Percentiles rank a stretch among this genome's conserved stretches.
Evolutionary conservation across 1,140 invertebrate species (phyloP).

Genomic region (Campoletis sonorensis): DNA sequence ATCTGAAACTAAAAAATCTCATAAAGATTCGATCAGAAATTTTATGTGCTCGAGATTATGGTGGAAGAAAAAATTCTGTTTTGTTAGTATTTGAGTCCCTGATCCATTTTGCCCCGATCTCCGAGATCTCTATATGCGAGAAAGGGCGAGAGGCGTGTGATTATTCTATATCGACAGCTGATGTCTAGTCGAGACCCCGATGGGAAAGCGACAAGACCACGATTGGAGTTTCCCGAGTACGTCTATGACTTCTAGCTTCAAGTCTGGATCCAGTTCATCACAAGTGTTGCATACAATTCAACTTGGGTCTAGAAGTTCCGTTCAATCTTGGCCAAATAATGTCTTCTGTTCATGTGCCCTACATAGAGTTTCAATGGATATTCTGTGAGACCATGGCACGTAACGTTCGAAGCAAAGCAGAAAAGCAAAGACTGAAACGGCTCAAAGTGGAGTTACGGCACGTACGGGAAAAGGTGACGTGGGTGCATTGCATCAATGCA

Average conservation of each 20-base stretch:
- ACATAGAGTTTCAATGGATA: background rate
- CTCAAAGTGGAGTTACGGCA: background rate
- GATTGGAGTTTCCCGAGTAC: slow-evolving; percentile 17
- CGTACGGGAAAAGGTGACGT: background rate
- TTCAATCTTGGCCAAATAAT: slow-evolving; percentile 12
- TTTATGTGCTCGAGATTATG: too few species aligned
- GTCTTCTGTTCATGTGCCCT: background rate
- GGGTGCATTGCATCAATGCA: background rate
- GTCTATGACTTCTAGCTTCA: background rate
- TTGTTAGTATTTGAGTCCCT: background rate
- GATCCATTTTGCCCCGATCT: background rate
- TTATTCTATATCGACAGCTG: slow-evolving; percentile 40
- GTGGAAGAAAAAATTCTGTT: too few species aligned
- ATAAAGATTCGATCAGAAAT: too few species aligned
- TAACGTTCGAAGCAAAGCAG: background rate
- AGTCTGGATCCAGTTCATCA: background rate
- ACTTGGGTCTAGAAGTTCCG: slow-evolving; percentile 6
- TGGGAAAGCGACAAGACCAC: slow-evolving; percentile 3
- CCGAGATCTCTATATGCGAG: background rate
- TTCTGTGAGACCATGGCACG: background rate
- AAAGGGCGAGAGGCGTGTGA: background rate
- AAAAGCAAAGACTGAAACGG: background rate
- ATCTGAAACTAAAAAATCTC: too few species aligned
- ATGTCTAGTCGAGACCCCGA: slow-evolving; percentile 12
- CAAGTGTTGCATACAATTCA: slow-evolving; percentile 8